These are phyloP conservation scores for Oscheius sp. DNA, from an alignment of 2,888 invertebrate species.

Conservation along the genomic window DNA sequence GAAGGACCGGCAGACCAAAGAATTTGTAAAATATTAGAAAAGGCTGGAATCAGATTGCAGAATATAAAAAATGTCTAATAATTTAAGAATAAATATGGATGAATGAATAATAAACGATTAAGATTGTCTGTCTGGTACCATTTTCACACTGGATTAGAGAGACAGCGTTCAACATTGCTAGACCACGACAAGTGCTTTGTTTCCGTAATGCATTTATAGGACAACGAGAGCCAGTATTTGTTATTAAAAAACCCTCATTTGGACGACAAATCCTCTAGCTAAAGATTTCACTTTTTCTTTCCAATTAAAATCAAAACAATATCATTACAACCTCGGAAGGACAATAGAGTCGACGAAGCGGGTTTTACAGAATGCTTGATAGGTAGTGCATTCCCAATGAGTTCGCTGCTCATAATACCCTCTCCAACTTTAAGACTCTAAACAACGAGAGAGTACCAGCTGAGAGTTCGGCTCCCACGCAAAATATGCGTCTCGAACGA, in stretches of 20 bases:
- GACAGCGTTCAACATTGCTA: neutral
- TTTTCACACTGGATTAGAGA: neutral
- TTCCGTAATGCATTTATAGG: conserved; percentile 6
- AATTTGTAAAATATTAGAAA: too few species aligned
- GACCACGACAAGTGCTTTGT: conserved; percentile 6
- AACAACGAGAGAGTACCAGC: conserved; percentile 13
- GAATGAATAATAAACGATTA: too few species aligned
- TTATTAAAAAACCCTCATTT: neutral
- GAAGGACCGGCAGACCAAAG: too few species aligned
- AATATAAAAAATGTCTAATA: neutral
- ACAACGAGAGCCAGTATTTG: conserved; percentile 1
- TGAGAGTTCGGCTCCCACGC: conserved; percentile 24
- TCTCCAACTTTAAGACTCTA: conserved; percentile 15
- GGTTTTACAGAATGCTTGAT: conserved; percentile 26
- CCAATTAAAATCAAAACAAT: neutral
- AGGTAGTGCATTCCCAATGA: conserved; percentile 23
- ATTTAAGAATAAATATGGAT: too few species aligned
- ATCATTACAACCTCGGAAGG: neutral
- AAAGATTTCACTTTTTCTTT: neutral
- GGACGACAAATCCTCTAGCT: neutral
- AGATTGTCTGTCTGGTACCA: too few species aligned
- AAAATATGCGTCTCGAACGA: too few species aligned
- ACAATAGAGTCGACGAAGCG: conserved; percentile 17
- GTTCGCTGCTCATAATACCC: conserved; percentile 28
- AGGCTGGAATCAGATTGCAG: neutral